These are phyloP conservation scores for Pygathrix nemaeus DNA, from an alignment of 2,113 vertebrate species.

Conservation along the genomic window DNA sequence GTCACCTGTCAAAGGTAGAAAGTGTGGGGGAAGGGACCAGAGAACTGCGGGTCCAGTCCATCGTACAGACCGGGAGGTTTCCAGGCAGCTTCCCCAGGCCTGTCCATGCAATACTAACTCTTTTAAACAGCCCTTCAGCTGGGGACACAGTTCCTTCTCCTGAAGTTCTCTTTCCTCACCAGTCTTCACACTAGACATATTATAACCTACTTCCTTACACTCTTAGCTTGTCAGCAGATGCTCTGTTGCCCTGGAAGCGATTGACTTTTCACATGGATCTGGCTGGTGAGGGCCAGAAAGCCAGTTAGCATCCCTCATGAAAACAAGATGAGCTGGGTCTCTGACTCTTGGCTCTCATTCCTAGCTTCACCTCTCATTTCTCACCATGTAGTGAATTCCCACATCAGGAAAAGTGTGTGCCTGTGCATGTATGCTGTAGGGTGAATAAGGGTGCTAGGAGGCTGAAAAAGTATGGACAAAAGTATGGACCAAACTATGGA, in stretches of 20 bases:
- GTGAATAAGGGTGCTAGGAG: not conserved
- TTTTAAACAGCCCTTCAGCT: not conserved
- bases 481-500: not conserved
- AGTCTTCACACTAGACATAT: not conserved
- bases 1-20: conserved; percentile 20
- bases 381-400: rapidly evolving
- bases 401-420: not conserved
- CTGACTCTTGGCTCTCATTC: not conserved
- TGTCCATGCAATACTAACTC: not conserved
- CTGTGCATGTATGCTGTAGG: not conserved
- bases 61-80: not conserved
- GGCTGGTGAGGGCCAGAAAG: not conserved
- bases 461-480: not conserved
- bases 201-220: not conserved
- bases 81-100: not conserved
- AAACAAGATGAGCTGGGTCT: not conserved
- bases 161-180: not conserved
- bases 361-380: not conserved
- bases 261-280: not conserved
- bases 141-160: not conserved
- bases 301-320: not conserved
- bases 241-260: not conserved
- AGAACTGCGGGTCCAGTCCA: not conserved
- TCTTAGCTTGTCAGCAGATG: not conserved
- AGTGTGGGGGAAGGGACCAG: not conserved